phyloP scores from a whole-genome alignment of 2,113 vertebrate genomes.

The Bambusicola thoracicus region DNA sequence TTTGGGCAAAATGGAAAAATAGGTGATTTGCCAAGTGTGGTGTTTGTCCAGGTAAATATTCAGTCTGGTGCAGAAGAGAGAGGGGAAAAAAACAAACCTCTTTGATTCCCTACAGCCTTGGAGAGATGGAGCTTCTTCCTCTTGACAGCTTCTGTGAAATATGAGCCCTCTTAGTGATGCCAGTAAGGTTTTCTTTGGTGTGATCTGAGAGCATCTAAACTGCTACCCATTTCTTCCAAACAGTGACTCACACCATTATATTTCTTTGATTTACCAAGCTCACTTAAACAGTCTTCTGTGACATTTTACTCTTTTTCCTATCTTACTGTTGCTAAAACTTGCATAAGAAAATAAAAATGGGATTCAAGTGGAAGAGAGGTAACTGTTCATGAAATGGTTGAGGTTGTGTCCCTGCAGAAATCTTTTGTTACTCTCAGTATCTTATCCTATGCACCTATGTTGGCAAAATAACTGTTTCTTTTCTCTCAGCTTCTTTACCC shows the following conservation, averaged over 20 bases:
- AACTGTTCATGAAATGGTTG: neutral
- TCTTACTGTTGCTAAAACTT: neutral
- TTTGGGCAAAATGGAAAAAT: neutral
- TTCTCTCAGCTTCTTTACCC: neutral
- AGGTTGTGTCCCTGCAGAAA: rapidly evolving
- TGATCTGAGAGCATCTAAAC: neutral
- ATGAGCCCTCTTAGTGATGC: neutral
- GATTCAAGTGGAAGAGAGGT: neutral
- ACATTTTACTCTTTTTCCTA: neutral
- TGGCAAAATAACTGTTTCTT: neutral
- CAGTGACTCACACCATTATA: rapidly evolving
- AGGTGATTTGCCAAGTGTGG: neutral
- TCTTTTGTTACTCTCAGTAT: neutral
- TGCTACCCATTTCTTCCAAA: rapidly evolving
- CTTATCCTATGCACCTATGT: neutral
- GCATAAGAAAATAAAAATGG: neutral
- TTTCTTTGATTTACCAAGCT: rapidly evolving
- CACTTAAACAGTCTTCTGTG: neutral
- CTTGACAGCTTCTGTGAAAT: neutral
- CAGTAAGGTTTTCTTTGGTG: neutral
- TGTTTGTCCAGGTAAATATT: neutral
- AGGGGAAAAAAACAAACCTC: neutral
- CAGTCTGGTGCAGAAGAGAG: rapidly evolving
- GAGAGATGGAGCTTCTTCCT: neutral
- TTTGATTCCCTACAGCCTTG: neutral